Conservation (phyloP, 1,140 invertebrate genomes). For the Trichonephila clavipes region DNA sequence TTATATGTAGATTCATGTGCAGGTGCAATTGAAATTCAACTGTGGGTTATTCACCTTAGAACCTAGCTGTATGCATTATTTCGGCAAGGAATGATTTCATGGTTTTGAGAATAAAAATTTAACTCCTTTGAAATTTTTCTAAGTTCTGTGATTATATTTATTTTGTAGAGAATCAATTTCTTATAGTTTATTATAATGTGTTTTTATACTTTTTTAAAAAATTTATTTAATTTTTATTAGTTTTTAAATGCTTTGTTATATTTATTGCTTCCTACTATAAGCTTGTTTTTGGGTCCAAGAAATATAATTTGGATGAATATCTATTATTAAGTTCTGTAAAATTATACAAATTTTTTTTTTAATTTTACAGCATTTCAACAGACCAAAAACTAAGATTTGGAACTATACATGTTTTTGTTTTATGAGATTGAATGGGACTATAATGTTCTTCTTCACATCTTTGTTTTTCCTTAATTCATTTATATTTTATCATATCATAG, state of each 20-base stretch:
- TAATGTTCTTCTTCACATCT: no score
- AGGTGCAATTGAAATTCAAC: conserved; percentile 1
- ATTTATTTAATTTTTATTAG: background rate
- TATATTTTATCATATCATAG: no score
- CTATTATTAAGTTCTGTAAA: no score
- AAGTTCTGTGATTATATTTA: conserved; percentile 8
- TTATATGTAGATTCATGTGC: background rate
- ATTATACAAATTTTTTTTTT: no score
- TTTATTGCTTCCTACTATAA: background rate
- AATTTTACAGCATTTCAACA: no score
- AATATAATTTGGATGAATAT: no score
- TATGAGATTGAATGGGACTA: no score
- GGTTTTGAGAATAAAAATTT: background rate
- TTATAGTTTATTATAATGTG: background rate
- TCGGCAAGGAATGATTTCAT: background rate
- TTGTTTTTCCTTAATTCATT: no score
- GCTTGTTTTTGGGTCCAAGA: no score
- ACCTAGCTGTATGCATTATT: background rate
- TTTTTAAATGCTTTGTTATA: background rate
- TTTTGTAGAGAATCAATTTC: background rate
- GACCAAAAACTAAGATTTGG: no score
- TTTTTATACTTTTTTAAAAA: background rate
- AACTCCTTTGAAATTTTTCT: background rate
- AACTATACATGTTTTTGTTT: no score
- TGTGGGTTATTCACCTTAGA: background rate